Conservation (phyloP, 2,888 invertebrate genomes). For the Apeira syringaria region DNA sequence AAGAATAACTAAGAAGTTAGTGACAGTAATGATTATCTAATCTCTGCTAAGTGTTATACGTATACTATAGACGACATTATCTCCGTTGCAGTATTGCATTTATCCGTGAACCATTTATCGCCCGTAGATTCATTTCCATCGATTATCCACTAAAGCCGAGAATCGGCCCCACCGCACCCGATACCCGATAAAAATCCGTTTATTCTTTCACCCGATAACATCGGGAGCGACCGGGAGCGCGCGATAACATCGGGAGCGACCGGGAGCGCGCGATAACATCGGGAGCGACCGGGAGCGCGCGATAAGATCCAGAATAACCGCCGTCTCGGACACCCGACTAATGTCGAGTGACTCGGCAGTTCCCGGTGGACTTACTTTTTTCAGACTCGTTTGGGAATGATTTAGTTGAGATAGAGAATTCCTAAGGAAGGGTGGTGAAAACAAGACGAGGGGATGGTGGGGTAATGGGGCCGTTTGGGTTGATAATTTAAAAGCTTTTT, state of each 20-base stretch:
- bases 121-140: slow-evolving; percentile 5
- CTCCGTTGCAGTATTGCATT: too few species aligned
- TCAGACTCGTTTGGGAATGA: slow-evolving; percentile 23
- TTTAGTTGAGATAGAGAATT: slow-evolving; percentile 24
- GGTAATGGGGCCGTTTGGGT: not conserved
- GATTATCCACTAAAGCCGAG: slow-evolving; percentile 5
- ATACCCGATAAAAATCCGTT: slow-evolving; percentile 19
- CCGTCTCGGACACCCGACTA: slow-evolving; percentile 18
- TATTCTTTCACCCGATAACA: slow-evolving; percentile 34
- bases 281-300: not conserved
- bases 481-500: slow-evolving; percentile 12
- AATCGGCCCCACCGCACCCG: slow-evolving; percentile 2
- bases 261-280: slow-evolving; percentile 32
- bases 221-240: slow-evolving; percentile 7
- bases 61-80: too few species aligned
- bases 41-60: too few species aligned
- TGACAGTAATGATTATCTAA: too few species aligned
- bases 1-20: too few species aligned
- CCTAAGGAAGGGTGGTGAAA: slow-evolving; percentile 8
- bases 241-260: slow-evolving; percentile 24
- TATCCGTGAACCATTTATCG: slow-evolving; percentile 9
- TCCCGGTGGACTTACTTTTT: slow-evolving; percentile 20
- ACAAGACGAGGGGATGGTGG: not conserved
- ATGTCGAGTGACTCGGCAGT: slow-evolving; percentile 28
- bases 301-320: not conserved